Conservation (phyloP, 1,140 invertebrate genomes). For the Daktulosphaira vitifoliae region DNA sequence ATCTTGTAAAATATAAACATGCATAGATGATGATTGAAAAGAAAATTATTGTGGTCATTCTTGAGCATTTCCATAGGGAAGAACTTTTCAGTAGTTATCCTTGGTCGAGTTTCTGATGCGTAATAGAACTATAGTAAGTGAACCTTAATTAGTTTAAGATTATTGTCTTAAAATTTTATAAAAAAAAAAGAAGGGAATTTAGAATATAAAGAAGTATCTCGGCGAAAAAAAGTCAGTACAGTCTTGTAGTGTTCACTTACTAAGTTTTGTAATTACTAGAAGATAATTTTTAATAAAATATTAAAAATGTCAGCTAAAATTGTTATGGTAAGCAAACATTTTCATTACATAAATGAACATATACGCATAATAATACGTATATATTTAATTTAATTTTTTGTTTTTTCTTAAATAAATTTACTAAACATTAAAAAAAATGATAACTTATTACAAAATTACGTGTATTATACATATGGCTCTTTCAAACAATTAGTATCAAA, state of each 20-base stretch:
- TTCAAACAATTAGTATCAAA: no score
- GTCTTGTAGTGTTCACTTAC: not conserved
- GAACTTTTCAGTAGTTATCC: not conserved
- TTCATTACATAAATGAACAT: no score
- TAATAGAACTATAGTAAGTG: not conserved
- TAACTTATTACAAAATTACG: no score
- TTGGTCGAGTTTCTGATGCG: not conserved
- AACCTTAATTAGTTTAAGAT: not conserved
- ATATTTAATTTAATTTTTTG: not conserved
- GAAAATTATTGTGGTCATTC: not conserved
- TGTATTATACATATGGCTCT: no score
- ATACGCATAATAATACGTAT: no score
- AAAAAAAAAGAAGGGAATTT: no score
- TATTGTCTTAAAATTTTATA: not conserved
- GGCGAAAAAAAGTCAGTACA: not conserved
- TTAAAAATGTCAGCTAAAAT: slow-evolving; percentile 1
- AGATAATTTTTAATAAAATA: not conserved
- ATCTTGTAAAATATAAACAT: no score
- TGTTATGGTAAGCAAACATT: not conserved
- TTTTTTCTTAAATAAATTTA: no score
- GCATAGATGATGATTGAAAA: no score
- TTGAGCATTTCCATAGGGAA: not conserved
- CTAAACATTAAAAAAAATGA: no score
- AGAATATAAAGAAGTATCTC: not conserved
- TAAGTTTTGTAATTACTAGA: not conserved